A percentile compares a stretch with the other conserved stretches of the same genome.
Conservation (phyloP, 2,113 vertebrate genomes). For the Callocephalon fimbriatum region DNA sequence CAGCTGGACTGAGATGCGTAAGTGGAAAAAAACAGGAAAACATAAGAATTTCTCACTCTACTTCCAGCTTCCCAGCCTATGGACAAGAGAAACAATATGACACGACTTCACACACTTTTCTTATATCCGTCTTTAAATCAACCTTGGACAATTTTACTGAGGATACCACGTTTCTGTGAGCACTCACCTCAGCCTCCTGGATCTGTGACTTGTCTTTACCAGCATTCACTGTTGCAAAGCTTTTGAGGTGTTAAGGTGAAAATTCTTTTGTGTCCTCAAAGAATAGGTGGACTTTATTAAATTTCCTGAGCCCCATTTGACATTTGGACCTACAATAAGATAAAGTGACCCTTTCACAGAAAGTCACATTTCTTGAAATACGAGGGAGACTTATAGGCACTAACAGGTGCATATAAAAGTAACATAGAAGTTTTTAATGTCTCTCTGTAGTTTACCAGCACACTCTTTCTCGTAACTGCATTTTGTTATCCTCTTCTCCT, state of each 20-base stretch:
- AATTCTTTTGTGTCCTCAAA: not conserved
- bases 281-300: not conserved
- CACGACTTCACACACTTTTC: not conserved
- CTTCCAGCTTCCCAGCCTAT: not conserved
- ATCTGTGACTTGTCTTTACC: not conserved
- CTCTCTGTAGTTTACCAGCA: not conserved
- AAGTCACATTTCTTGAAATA: not conserved
- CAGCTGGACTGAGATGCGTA: not conserved
- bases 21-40: not conserved
- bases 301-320: not conserved
- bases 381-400: not conserved
- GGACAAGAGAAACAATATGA: not conserved
- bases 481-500: not conserved
- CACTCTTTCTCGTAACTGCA: not conserved
- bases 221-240: not conserved
- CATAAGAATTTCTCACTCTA: not conserved
- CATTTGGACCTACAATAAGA: not conserved
- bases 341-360: not conserved
- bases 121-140: not conserved
- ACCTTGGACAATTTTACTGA: not conserved
- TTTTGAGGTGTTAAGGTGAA: not conserved
- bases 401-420: not conserved
- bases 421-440: not conserved
- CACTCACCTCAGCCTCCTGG: not conserved
- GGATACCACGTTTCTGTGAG: not conserved